Base-by-base conservation (phyloP, 1,140 invertebrate genomes). In the Vanessa tameamea region DNA sequence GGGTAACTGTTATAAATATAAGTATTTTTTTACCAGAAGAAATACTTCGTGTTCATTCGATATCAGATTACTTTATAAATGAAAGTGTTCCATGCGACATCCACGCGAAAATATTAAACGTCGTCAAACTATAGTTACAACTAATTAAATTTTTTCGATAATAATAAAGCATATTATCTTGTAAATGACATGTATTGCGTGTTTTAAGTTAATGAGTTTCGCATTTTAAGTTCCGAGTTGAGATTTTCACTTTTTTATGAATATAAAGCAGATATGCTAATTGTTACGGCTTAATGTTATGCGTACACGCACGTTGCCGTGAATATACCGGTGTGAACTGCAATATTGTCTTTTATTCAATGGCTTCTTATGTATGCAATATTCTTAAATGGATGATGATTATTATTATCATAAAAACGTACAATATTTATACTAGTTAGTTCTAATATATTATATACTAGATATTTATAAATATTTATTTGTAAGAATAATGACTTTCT, bases 301-400 rank as follows among this genome's bases (percentile, higher is more conserved):
- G 53, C 57, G 66, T 59, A 50, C 72, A 51, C 66, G 72, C 72
- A 73, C 66, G 20, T 7, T 69, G 61, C 72, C 57, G 59, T 69
- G 59, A 14, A 67, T 68, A 47, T 61, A 64, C 37, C 31, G 37
- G 14, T 13, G 31, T 31, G 26, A 61, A 2, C 31, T 61, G 16
- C 12, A 61, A 59, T 59, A 11, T 61, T 61, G 31, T 61, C 12
- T 57, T 9, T 16, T 20, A 9, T 9, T n/a, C 20, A 23, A 23
- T 23, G 26, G 20, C 53, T 57, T 57, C 20, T 23, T 23, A 8
- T 57, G n/a, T n/a, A 3, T 53, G 6, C 5, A 3, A 16, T 57
- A 23, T 43, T 43, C 37, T 43, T 43, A 9, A 43, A 9, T 8
- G 37, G 37, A 43, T 43, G 6, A 43, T 43, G 37, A 43, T 43